These are phyloP conservation scores for Actinernus sp. DNA, from an alignment of 92 coral and sea anemone species.

Conservation along the genomic window DNA sequence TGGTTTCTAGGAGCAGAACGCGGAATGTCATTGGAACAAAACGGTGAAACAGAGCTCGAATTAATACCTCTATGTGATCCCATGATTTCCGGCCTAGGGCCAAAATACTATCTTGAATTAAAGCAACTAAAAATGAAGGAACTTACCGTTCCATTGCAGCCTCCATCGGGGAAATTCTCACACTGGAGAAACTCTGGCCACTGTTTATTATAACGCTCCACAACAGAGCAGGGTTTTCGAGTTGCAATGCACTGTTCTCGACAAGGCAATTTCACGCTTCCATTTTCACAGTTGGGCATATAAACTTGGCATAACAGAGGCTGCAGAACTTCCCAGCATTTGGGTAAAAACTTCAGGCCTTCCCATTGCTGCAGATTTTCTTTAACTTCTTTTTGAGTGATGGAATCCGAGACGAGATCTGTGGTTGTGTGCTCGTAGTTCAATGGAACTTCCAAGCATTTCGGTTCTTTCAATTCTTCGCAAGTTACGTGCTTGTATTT, in stretches of 20 bases:
- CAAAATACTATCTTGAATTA: too few species aligned
- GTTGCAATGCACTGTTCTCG: constrained; percentile 85
- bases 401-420: constrained; percentile 80
- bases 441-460: constrained; percentile 73
- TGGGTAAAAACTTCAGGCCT: constrained; percentile 85
- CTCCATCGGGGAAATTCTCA: constrained; percentile 64
- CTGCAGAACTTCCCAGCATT: constrained; percentile 95
- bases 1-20: too few species aligned
- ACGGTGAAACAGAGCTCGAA: too few species aligned
- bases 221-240: constrained; percentile 89
- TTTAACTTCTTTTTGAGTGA: constrained; percentile 67
- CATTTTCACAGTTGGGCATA: constrained; percentile 79
- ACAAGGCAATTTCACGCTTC: constrained; percentile 73
- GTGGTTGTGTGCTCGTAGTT: constrained; percentile 80
- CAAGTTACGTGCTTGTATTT: too few species aligned
- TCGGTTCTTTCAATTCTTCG: constrained; percentile 49
- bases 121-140: too few species aligned
- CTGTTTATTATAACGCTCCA: constrained; percentile 75
- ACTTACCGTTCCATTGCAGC: constrained; percentile 88
- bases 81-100: too few species aligned
- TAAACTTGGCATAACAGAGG: constrained; percentile 94
- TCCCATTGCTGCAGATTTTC: constrained; percentile 75
- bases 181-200: constrained; percentile 97
- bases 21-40: too few species aligned
- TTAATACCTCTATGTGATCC: too few species aligned